A percentile compares a stretch with the other conserved stretches of the same genome.
These are phyloP conservation scores for Drosophila littoralis DNA, from an alignment of 1,140 invertebrate genomes.

Conservation along the genomic window DNA sequence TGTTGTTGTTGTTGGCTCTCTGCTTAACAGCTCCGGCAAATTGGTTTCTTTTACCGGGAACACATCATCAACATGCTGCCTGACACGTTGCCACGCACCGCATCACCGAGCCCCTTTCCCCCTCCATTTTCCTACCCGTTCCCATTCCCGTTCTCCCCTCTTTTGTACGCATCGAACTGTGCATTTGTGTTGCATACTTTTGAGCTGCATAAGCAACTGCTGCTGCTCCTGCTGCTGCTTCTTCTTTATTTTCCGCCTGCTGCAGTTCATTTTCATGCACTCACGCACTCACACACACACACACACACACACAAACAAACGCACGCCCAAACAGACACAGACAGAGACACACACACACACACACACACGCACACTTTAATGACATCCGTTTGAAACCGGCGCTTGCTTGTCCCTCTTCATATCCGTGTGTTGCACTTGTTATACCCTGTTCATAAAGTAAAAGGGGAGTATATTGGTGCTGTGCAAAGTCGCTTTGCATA, in stretches of 20 bases:
- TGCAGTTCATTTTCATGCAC: conserved; percentile 69
- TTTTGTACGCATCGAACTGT: conserved; percentile 34
- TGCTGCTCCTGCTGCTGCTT: conserved; percentile 31
- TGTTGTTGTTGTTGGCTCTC: conserved; percentile 39
- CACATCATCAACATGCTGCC: conserved; percentile 42
- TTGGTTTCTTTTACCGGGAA: conserved; percentile 72
- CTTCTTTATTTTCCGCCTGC: conserved; percentile 15
- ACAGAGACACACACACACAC: neutral
- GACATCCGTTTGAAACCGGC: conserved; percentile 58
- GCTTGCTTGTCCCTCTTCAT: conserved; percentile 37
- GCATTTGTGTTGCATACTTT: conserved; percentile 56
- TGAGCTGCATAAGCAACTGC: conserved; percentile 29
- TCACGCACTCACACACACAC: conserved; percentile 21
- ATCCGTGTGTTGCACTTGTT: conserved; percentile 27
- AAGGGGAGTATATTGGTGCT: neutral
- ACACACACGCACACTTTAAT: conserved; percentile 60
- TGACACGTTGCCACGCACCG: conserved; percentile 15
- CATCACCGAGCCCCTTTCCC: conserved; percentile 9
- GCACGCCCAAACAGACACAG: conserved; percentile 16
- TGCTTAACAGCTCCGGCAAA: conserved; percentile 61
- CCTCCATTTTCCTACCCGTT: conserved; percentile 25
- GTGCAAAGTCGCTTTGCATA: neutral
- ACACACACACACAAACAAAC: neutral
- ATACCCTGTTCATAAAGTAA: neutral
- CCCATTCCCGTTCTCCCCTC: conserved; percentile 40